Conservation (phyloP, 2,797 vertebrate genomes). For the Babyrousa celebensis region DNA sequence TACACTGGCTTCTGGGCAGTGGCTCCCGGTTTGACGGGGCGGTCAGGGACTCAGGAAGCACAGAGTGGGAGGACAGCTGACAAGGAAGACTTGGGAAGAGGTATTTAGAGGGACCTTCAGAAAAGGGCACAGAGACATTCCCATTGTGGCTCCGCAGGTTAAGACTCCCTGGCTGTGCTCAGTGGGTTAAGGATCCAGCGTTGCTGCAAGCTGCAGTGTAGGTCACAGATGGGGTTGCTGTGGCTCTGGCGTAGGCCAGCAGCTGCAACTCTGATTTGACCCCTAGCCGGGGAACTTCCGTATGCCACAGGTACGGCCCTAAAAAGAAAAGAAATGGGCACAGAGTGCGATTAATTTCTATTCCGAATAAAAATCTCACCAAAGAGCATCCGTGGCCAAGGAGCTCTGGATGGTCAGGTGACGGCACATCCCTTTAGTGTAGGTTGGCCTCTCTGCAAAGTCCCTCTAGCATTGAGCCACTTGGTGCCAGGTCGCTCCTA, state of each 20-base stretch:
- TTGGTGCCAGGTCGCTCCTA: background rate
- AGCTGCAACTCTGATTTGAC: too few relatives aligned
- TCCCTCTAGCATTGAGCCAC: background rate
- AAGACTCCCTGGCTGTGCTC: too few relatives aligned
- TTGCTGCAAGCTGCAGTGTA: too few relatives aligned
- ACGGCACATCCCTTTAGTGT: background rate
- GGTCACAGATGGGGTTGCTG: too few relatives aligned
- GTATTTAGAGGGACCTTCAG: slow-evolving; percentile 14
- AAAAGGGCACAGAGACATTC: background rate
- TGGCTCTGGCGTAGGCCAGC: too few relatives aligned
- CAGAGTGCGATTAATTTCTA: slow-evolving; percentile 5
- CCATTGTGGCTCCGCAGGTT: too few relatives aligned
- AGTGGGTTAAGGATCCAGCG: too few relatives aligned
- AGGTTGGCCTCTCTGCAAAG: background rate
- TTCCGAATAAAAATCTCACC: slow-evolving; percentile 28
- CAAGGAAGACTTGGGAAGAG: background rate
- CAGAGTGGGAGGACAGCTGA: background rate
- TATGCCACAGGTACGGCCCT: too few relatives aligned
- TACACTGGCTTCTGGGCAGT: background rate
- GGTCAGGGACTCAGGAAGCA: background rate
- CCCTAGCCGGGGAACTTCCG: too few relatives aligned
- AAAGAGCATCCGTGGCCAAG: background rate
- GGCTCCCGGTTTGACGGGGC: background rate
- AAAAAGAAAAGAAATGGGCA: background rate
- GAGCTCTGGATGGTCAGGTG: background rate